phyloP scores from a whole-genome alignment of 2,888 invertebrate species.

The Synergus umbraculus region DNA sequence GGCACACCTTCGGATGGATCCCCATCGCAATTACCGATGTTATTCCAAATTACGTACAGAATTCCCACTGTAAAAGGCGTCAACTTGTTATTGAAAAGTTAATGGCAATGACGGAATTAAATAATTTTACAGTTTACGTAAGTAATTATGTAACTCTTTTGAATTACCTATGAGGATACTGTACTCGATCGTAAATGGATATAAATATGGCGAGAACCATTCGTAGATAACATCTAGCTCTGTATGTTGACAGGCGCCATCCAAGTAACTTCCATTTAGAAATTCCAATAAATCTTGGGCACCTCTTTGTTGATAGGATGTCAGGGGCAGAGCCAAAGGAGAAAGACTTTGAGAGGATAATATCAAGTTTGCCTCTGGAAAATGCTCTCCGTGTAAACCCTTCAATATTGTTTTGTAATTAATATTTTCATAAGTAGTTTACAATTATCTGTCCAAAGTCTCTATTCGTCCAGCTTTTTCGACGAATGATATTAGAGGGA shows the following conservation, averaged over 20 bases:
- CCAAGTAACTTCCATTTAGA: not conserved
- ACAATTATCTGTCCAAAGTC: not conserved
- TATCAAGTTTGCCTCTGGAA: not conserved
- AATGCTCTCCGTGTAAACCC: not conserved
- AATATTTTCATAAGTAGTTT: not conserved
- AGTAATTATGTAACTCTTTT: not conserved
- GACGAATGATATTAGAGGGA: too few species aligned
- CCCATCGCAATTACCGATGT: not conserved
- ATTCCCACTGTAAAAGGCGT: not conserved
- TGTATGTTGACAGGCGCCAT: not conserved
- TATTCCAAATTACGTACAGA: conserved; percentile 6
- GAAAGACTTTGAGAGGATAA: not conserved
- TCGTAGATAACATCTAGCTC: not conserved
- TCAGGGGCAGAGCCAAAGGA: conserved; percentile 3
- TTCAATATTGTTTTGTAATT: not conserved
- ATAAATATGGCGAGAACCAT: conserved; percentile 6
- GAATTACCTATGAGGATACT: conserved; percentile 1
- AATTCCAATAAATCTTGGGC: conserved; percentile 6
- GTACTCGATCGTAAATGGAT: not conserved
- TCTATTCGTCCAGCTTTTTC: too few species aligned
- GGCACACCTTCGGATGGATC: conserved; percentile 7
- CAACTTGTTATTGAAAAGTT: not conserved
- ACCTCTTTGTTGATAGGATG: conserved; percentile 21
- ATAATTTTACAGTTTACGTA: not conserved
- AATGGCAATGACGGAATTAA: not conserved